Evolutionary conservation across 2,113 vertebrate genomes (phyloP).

Genomic region (Menidia beryllina): DNA sequence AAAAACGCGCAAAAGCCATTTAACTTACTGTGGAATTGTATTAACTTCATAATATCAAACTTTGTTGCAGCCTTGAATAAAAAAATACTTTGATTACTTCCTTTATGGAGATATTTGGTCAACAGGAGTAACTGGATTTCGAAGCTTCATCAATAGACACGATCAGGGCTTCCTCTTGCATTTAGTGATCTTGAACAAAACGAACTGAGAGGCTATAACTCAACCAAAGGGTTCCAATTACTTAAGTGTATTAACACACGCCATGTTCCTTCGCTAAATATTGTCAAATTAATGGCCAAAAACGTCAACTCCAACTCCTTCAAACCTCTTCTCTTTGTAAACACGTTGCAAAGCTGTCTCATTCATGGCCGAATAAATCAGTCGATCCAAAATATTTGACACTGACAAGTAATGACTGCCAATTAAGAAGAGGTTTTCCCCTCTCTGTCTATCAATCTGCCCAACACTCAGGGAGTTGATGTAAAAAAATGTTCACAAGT

Average conservation of each 20-base stretch:
- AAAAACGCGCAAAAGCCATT: too few relatives aligned
- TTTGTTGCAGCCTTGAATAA: neutral
- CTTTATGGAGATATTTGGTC: too few relatives aligned
- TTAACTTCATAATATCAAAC: neutral
- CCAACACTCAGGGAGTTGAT: conserved; percentile 21
- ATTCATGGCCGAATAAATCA: conserved; percentile 48
- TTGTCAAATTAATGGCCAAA: conserved; percentile 23
- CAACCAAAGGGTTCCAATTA: neutral
- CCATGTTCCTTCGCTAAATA: conserved; percentile 18
- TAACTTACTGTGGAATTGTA: too few relatives aligned
- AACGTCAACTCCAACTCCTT: conserved; percentile 2
- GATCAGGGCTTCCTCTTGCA: too few relatives aligned
- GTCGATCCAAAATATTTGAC: conserved; percentile 45
- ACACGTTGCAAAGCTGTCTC: conserved; percentile 27
- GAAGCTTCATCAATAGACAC: too few relatives aligned
- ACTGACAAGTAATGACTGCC: conserved; percentile 48
- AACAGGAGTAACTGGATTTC: too few relatives aligned
- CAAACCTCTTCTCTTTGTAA: conserved; percentile 21
- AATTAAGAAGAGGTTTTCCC: conserved; percentile 58
- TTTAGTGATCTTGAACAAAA: too few relatives aligned
- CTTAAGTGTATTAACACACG: neutral
- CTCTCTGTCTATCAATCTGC: conserved; percentile 40
- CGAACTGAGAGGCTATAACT: neutral
- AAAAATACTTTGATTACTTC: too few relatives aligned
- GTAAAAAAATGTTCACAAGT: conserved; percentile 34